Conservation (phyloP, 2,888 invertebrate species). For the Sturmia bella region DNA sequence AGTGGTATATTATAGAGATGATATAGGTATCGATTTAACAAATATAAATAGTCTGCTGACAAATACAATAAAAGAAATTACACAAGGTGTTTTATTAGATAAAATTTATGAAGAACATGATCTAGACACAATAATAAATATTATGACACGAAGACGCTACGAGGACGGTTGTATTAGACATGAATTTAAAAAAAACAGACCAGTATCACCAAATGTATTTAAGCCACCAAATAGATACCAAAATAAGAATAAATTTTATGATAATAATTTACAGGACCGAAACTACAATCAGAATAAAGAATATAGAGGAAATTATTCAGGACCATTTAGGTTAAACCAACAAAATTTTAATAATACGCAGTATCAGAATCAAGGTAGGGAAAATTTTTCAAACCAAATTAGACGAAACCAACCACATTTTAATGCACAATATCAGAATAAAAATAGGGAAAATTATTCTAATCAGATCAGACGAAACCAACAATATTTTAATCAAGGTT, state of each 20-base stretch:
- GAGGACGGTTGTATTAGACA: conserved; percentile 38
- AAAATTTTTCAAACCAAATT: too few relatives aligned
- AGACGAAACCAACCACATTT: too few relatives aligned
- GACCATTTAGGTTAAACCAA: background rate
- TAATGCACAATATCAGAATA: too few relatives aligned
- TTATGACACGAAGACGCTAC: conserved; percentile 31
- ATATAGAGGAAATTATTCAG: background rate
- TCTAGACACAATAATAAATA: conserved; percentile 23
- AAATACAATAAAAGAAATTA: conserved; percentile 42
- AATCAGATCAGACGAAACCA: background rate
- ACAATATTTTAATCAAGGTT: background rate
- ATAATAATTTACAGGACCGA: too few relatives aligned
- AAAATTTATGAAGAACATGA: conserved; percentile 46
- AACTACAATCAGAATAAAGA: too few relatives aligned
- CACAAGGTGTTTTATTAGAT: conserved; percentile 27
- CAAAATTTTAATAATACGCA: conserved; percentile 1
- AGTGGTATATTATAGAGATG: conserved; percentile 42
- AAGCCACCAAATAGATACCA: conserved; percentile 1
- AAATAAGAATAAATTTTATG: too few relatives aligned
- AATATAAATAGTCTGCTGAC: conserved; percentile 34
- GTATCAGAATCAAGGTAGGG: too few relatives aligned
- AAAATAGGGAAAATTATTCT: background rate
- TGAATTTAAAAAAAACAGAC: conserved; percentile 26
- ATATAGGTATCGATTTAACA: conserved; percentile 32
- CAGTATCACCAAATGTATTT: background rate